Evolutionary conservation across 2,888 invertebrate genomes (phyloP), one percentile per base, ranked within the genome.

Genomic region (Buathra laborator): DNA sequence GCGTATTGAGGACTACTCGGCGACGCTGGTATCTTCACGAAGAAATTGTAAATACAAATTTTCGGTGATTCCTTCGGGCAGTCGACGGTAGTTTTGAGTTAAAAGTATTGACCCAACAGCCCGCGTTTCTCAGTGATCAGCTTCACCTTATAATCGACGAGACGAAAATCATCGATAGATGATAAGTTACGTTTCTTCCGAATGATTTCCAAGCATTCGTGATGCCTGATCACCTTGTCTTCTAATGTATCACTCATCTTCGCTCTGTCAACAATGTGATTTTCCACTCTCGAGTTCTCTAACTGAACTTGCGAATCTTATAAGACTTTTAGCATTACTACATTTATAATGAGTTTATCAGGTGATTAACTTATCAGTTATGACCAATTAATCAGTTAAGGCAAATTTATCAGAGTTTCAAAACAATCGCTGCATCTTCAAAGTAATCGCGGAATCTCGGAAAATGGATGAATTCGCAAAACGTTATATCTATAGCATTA

Each of bases 91-190:
- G 90, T 88, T 19, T 87, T 91, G 7, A 93, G 71, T 0, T 86
- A 92, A 37, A 90, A 92, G 59, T 93, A 93, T 24, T 91, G 91
- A 14, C 92, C 92, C 90, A 92, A 88, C 81, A 77, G 92, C 9
- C 92, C 92, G 67, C 89, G 90, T 0, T 90, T 87, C 43, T 89
- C 82, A 5, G 87, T 86, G 19, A 92, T 83, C 0, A 92, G 90
- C 5, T 89, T 81, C 0, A 92, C 75, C 43, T 92, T 90, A 70
- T 92, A 92, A 4, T 85, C 84, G 29, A 92, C 81, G 51, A 92
- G 66, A 1, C 87, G 89, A 80, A 89, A 92, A 37, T 92, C 87
- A 4, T 89, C 86, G 89, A 91, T 90, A 10, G 90, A 88, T 7
- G 91, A 90, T 6, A 86, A 87, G 3, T 64, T 78, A 0, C 92